phyloP scores from a whole-genome alignment of 2,888 invertebrate species.

The Endomychus coccineus region DNA sequence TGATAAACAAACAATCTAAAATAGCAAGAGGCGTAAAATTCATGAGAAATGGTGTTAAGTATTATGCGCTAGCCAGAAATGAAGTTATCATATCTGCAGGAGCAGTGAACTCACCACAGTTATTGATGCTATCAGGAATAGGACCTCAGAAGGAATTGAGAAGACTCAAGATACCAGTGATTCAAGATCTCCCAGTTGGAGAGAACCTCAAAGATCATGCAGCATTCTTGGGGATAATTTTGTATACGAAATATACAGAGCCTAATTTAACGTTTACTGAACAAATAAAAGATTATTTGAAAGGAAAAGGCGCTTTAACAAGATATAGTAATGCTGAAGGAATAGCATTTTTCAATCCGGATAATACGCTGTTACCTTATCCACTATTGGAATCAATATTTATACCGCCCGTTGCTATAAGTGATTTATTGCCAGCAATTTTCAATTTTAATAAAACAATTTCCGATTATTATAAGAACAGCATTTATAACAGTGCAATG shows the following conservation, averaged over 20 bases:
- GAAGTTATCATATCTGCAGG: conserved; percentile 83
- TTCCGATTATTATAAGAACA: not conserved
- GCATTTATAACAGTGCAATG: conserved; percentile 3
- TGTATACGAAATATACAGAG: conserved; percentile 17
- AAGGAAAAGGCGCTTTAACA: conserved; percentile 22
- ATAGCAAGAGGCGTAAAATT: conserved; percentile 67
- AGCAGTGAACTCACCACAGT: conserved; percentile 64
- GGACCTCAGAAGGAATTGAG: conserved; percentile 26
- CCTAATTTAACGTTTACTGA: conserved; percentile 8
- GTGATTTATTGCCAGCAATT: no score
- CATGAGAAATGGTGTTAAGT: conserved; percentile 57
- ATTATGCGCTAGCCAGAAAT: conserved; percentile 59
- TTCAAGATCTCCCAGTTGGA: conserved; percentile 29
- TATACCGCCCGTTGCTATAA: conserved; percentile 4
- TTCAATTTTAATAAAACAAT: conserved; percentile 6
- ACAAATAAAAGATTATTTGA: conserved; percentile 20
- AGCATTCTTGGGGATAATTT: conserved; percentile 22
- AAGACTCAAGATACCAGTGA: conserved; percentile 22
- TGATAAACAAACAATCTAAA: conserved; percentile 58
- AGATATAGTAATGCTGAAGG: conserved; percentile 11
- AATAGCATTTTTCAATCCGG: conserved; percentile 9
- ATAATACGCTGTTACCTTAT: not conserved
- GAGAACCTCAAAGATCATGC: conserved; percentile 27
- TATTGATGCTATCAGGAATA: conserved; percentile 32
- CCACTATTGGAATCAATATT: conserved; percentile 13